Evolutionary conservation across 2,888 invertebrate species (phyloP).

Genomic region (Pandemis heparana): DNA sequence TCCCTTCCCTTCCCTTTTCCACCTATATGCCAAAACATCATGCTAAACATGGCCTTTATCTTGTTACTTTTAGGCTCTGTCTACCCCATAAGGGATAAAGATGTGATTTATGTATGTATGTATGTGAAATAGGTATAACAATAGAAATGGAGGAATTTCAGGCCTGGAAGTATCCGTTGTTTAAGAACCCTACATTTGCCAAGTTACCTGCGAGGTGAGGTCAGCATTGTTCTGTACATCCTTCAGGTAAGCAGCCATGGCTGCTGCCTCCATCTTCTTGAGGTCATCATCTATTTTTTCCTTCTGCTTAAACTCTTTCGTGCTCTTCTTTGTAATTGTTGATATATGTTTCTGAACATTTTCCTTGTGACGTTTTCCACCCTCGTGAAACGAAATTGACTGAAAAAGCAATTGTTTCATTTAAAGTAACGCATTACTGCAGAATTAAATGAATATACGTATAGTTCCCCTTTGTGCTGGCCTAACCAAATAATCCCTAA

Average conservation of each 20-base stretch:
- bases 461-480: not conserved
- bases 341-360: slow-evolving; percentile 95
- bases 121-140: too few species aligned
- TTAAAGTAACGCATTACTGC: not conserved
- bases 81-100: too few species aligned
- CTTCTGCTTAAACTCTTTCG: slow-evolving; percentile 91
- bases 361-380: slow-evolving; percentile 96
- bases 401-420: slow-evolving; percentile 66
- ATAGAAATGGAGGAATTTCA: too few species aligned
- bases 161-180: not conserved
- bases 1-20: too few species aligned
- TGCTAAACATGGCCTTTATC: too few species aligned
- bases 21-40: too few species aligned
- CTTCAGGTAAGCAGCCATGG: slow-evolving; percentile 94
- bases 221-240: slow-evolving; percentile 91
- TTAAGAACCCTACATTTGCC: not conserved
- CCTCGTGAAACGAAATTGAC: slow-evolving; percentile 98
- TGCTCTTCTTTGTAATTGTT: slow-evolving; percentile 93
- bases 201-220: slow-evolving; percentile 83
- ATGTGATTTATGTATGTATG: too few species aligned
- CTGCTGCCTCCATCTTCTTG: slow-evolving; percentile 95
- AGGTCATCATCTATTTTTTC: slow-evolving; percentile 92
- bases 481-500: too few species aligned
- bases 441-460: not conserved
- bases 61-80: too few species aligned